phyloP scores from a whole-genome alignment of 2,113 vertebrate species.

The Lagenorhynchus albirostris region DNA sequence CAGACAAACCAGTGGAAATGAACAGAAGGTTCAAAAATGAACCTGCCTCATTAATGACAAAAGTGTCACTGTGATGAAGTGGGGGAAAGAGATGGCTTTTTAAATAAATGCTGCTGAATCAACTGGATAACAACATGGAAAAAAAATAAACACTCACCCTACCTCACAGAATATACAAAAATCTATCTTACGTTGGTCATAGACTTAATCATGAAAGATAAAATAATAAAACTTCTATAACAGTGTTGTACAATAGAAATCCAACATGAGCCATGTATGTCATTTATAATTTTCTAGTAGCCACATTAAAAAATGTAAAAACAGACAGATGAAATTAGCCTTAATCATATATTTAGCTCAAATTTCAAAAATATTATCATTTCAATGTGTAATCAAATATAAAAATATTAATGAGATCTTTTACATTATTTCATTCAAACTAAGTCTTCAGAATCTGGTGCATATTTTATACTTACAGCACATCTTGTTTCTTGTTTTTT shows the following conservation, averaged over 20 bases:
- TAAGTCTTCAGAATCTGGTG: not conserved
- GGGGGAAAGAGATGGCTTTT: not conserved
- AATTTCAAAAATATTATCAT: not conserved
- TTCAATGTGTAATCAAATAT: not conserved
- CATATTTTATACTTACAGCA: not conserved
- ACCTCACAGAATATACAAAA: not conserved
- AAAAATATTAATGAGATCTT: not conserved
- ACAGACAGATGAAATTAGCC: not conserved
- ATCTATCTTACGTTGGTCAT: not conserved
- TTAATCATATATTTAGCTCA: not conserved
- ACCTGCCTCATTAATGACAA: not conserved
- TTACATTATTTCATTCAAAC: not conserved
- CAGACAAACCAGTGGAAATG: not conserved
- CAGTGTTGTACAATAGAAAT: not conserved
- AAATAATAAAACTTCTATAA: not conserved
- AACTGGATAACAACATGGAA: not conserved
- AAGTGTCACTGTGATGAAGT: not conserved
- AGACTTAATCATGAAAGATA: not conserved
- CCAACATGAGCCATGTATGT: not conserved
- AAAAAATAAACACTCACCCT: not conserved
- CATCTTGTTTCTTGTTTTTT: too few species aligned
- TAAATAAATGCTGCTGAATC: not conserved
- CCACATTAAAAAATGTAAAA: not conserved
- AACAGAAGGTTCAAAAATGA: not conserved
- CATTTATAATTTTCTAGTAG: not conserved